phyloP scores from a whole-genome alignment of 2,888 invertebrate species.

The Norana najaformis region DNA sequence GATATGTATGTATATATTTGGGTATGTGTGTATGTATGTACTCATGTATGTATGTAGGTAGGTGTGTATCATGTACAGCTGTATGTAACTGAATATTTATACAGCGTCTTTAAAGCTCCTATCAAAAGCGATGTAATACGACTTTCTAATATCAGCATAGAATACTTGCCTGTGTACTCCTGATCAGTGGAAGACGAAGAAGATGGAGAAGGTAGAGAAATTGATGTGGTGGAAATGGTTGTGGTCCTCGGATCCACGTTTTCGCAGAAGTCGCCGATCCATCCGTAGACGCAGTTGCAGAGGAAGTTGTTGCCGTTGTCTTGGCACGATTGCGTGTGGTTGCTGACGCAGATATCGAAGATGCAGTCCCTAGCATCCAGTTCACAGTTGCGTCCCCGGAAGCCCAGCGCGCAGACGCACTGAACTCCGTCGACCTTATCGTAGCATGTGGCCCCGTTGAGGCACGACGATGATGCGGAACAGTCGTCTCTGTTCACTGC shows the following conservation, averaged over 20 bases:
- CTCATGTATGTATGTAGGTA: no score
- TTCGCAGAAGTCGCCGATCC: constrained; percentile 17
- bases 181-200: neutral
- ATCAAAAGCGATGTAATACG: no score
- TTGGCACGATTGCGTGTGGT: constrained; percentile 35
- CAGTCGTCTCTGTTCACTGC: constrained; percentile 25
- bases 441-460: constrained; percentile 21
- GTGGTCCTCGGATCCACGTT: constrained; percentile 19
- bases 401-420: constrained; percentile 26
- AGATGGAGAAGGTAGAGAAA: neutral
- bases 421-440: constrained; percentile 18
- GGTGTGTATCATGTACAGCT: no score
- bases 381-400: constrained; percentile 36
- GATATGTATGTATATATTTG: no score
- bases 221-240: constrained; percentile 17
- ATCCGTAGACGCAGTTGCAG: neutral
- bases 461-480: neutral
- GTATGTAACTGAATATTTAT: no score
- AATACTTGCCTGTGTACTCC: no score
- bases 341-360: constrained; percentile 31
- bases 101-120: no score
- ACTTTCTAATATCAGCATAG: no score
- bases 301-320: neutral
- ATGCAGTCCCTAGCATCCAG: constrained; percentile 36
- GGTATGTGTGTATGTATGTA: no score